Conservation (phyloP, 2,888 invertebrate genomes). For the Amblyteles armatorius region DNA sequence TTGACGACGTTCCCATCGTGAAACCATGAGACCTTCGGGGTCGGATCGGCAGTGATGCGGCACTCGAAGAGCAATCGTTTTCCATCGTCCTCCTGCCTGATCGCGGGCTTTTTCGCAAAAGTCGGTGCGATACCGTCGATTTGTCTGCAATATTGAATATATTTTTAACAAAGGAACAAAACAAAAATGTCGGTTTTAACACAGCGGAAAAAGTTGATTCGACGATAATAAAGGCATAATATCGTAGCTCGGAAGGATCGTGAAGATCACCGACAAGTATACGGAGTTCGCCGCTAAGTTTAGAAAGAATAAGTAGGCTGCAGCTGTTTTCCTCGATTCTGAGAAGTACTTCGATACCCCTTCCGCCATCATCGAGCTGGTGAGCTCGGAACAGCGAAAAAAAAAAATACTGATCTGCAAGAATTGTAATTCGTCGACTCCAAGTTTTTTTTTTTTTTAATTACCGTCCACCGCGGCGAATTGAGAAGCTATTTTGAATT, state of each 20-base stretch:
- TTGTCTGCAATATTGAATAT: slow-evolving; percentile 89
- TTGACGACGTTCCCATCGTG: slow-evolving; percentile 94
- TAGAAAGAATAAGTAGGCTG: slow-evolving; percentile 79
- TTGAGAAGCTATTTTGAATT: background rate
- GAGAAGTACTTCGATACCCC: slow-evolving; percentile 36
- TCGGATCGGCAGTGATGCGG: slow-evolving; percentile 96
- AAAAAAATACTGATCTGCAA: background rate
- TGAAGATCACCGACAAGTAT: slow-evolving; percentile 45
- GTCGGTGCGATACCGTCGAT: slow-evolving; percentile 99
- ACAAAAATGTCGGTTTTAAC: background rate
- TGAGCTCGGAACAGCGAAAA: background rate
- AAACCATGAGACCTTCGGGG: slow-evolving; percentile 95
- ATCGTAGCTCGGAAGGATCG: slow-evolving; percentile 38
- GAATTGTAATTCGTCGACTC: background rate
- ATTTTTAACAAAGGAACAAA: slow-evolving; percentile 32
- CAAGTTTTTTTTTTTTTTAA: background rate
- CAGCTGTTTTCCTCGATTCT: slow-evolving; percentile 75
- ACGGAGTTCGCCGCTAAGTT: slow-evolving; percentile 75
- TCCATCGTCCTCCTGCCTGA: slow-evolving; percentile 98
- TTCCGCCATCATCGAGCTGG: slow-evolving; percentile 3
- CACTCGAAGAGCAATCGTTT: slow-evolving; percentile 97
- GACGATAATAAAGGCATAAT: slow-evolving; percentile 1
- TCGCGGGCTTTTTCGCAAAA: slow-evolving; percentile 98
- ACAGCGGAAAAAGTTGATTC: background rate
- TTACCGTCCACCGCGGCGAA: background rate